Evolutionary conservation across 2,113 vertebrate genomes (phyloP), one percentile per base, ranked within the genome.

Genomic region (Pygoscelis antarcticus): DNA sequence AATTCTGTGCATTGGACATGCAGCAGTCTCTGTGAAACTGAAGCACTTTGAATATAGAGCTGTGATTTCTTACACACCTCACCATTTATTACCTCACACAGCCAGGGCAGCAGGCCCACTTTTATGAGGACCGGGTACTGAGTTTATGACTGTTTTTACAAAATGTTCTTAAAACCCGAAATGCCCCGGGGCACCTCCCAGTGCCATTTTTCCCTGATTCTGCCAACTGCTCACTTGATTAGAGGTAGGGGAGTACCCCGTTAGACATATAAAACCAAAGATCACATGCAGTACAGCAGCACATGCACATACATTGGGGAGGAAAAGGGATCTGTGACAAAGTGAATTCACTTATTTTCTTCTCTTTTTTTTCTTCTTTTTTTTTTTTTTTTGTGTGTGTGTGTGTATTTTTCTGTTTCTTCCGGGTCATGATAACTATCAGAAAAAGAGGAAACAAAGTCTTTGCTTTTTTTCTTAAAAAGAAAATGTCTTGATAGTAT

Each of bases 221-320:
- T 91, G 13, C 8, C 54, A 80, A 14, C 9, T 82, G 8, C 34
- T 65, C 6, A 2, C 27, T 34, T 75, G 26, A 76, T 84, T 85
- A 38, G 68, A 89, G 10, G 14, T 8, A 19, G 21, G 5, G 27
- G 52, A 72, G 5, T 13, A 25, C 36, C 34, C 14, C 36, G 49
- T 44, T 21, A 55, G 36, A 49, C 11, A 16, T 5, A 36, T 5
- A 52, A 64, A 83, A 46, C n/a, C n/a, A 64, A 94, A 93, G 29
- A 16, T 49, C 57, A 44, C 0, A 0, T 32, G 30, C 5, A 12
- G 9, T 40, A 10, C 2, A 61, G 34, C 25, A 82, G 23, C 55
- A 49, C 12, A 14, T 8, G 12, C 26, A 40, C 4, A 16, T 12
- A 70, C 47, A 19, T 0, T 9, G 22, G 7, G 52, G 58, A 57